Base-by-base conservation (phyloP, 2,113 vertebrate species). In the Struthio camelus region DNA sequence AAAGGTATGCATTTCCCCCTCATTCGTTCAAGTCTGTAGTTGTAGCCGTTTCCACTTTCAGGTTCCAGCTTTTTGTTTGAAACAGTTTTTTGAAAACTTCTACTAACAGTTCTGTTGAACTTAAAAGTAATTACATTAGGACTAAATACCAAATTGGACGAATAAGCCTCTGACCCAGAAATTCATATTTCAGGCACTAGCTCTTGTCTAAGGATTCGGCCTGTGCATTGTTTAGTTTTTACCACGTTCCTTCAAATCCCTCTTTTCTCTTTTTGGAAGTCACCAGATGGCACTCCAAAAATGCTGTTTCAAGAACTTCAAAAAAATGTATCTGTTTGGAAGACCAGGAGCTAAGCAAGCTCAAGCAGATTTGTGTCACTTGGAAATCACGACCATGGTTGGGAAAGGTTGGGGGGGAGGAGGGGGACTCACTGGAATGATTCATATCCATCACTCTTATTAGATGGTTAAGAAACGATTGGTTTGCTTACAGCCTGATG, bases 311-410 rank as follows among this genome's bases (percentile, higher is more conserved):
- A 54, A 15, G 30, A 56, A 54, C 50, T 53, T 53, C 24, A 54
- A 53, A 16, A 30, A 54, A 13, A 27, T n/a, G n/a, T n/a, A n/a
- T 18, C 1, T 2, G 13, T 14, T 11, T 20, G 65, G n/a, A 54
- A 30, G 7, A 18, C 18, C 12, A n/a, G 36, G 18, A 65, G 34
- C 32, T 22, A 46, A 27, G 27, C 28, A 42, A 25, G 65, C 42
- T 18, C 44, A 14, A 42, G 32, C 5, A 6, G 1, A 5, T n/a
- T 40, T 3, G 0, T 15, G 28, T 28, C 14, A 20, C 18, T 9
- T 27, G 54, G 23, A 27, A 67, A 42, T 23, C 9, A 4, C 0
- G 6, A 9, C 44, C 23, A 13, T 2, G 24, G 24, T 4, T 14
- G 10, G 79, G 54, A 70, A 61, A 10, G 14, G 73, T 72, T 18